Percentiles rank a stretch among this genome's conserved stretches.
Conservation (phyloP, 2,113 vertebrate genomes). For the Maccullochella peelii region DNA sequence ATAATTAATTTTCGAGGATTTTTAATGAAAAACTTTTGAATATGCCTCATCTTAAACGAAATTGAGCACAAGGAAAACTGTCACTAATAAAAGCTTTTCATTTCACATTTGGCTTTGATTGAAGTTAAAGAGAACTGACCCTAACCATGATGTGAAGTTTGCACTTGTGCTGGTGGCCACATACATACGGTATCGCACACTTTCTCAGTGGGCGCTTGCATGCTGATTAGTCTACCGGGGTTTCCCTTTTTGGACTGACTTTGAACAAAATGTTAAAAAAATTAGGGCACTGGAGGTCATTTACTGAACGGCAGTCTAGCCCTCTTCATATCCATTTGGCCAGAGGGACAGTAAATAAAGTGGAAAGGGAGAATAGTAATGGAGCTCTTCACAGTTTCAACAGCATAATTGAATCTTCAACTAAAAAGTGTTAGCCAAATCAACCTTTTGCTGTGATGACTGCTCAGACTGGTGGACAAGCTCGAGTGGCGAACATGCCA, state of each 20-base stretch:
- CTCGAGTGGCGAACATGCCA: not conserved
- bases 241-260: not conserved
- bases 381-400: constrained; percentile 65
- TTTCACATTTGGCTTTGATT: not conserved
- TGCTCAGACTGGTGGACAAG: not conserved
- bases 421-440: constrained; percentile 55
- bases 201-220: not conserved
- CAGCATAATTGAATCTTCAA: constrained; percentile 68
- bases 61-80: constrained; percentile 7
- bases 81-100: constrained; percentile 34
- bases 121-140: constrained; percentile 13
- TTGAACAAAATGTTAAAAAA: not conserved
- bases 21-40: constrained; percentile 54
- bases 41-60: constrained; percentile 35
- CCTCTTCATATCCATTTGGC: constrained; percentile 66
- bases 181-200: not conserved
- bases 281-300: constrained; percentile 25
- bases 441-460: constrained; percentile 35
- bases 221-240: not conserved
- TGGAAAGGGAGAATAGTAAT: constrained; percentile 51
- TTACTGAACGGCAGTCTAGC: constrained; percentile 25
- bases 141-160: not conserved
- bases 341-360: constrained; percentile 43
- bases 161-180: not conserved
- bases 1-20: constrained; percentile 41